Evolutionary conservation across 1,140 invertebrate species (phyloP), one percentile per base, ranked within the genome.

Genomic region (Pseudomyrmex pallidus): DNA sequence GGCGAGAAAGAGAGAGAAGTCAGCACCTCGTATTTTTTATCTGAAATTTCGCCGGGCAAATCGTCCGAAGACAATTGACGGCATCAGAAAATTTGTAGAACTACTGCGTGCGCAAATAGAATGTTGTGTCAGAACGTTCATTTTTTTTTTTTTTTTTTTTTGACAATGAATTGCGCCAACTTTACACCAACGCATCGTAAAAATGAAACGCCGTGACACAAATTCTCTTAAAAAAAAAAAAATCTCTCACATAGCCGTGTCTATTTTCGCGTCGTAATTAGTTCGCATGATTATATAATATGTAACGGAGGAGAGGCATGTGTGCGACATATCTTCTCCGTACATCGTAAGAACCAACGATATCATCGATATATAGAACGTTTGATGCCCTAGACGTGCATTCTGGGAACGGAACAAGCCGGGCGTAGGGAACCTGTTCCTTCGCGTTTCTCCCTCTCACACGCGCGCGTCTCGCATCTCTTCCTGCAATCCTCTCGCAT

Each of bases 351-450:
- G 35, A 54, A 59, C 64, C 66, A 56, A 80, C 59, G 76, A 80
- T 80, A 66, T 80, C 66, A 80, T 80, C 66, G 76, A 80, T 80
- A 66, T 72, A 59, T 25, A 25, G 76, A 54, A 80, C 44, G 76
- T 72, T 66, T 80, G 76, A 70, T 80, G 54, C 76, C 76, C 59
- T 50, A 66, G 66, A 54, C 44, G 76, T 72, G 76, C 76, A 80
- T 72, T 52, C 20, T 66, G 72, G 44, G 35, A 67, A 48, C 48
- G 22, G 64, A 78, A 54, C 20, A 12, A 35, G 46, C 15, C 35
- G 64, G 68, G 63, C 15, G n/a, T 20, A 80, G 66, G 54, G 66
- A 72, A 25, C 46, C 25, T 66, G 25, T 25, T 13, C 54, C 4
- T 44, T 59, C 62, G 17, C 35, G 13, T 44, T 10, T 46, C 54